A percentile compares a stretch with the other conserved stretches of the same genome.
These are phyloP conservation scores for Mamestra configurata DNA, from an alignment of 1,140 invertebrate genomes.

Conservation along the genomic window DNA sequence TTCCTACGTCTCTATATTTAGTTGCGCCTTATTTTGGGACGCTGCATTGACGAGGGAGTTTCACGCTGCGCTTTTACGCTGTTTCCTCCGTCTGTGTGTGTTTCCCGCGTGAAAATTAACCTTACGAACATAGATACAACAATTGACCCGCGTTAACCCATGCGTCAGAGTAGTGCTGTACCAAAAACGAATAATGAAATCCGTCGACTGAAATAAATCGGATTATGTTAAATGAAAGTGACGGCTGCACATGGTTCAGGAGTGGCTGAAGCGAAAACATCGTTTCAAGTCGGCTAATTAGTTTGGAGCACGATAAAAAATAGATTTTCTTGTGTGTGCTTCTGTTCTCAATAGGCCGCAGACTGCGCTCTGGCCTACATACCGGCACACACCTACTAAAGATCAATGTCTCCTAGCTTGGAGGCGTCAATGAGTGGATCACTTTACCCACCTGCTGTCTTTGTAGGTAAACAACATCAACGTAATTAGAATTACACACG, in stretches of 20 bases:
- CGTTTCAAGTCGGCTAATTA: constrained; percentile 73
- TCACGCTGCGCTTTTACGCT: constrained; percentile 68
- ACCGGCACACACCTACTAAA: constrained; percentile 60
- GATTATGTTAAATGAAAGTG: constrained; percentile 71
- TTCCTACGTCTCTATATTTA: constrained; percentile 71
- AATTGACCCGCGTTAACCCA: constrained; percentile 42
- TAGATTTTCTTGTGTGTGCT: constrained; percentile 74
- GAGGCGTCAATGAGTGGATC: constrained; percentile 19
- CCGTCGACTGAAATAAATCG: constrained; percentile 46
- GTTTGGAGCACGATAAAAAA: constrained; percentile 72
- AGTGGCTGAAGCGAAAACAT: constrained; percentile 57
- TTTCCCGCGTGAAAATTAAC: constrained; percentile 59
- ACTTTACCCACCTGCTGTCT: constrained; percentile 14
- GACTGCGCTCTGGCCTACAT: constrained; percentile 75
- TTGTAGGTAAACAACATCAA: constrained; percentile 31
- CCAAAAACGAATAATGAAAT: constrained; percentile 43
- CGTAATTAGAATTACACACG: neutral
- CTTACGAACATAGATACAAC: constrained; percentile 28
- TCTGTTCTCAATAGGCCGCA: constrained; percentile 61
- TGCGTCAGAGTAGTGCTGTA: constrained; percentile 36
- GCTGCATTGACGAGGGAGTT: constrained; percentile 73
- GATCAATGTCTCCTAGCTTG: constrained; percentile 48
- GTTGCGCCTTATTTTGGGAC: constrained; percentile 74
- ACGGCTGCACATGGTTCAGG: constrained; percentile 59
- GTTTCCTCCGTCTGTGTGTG: constrained; percentile 55